Base-by-base conservation (phyloP, 2,888 invertebrate genomes). In the Malthinus flaveolus region DNA sequence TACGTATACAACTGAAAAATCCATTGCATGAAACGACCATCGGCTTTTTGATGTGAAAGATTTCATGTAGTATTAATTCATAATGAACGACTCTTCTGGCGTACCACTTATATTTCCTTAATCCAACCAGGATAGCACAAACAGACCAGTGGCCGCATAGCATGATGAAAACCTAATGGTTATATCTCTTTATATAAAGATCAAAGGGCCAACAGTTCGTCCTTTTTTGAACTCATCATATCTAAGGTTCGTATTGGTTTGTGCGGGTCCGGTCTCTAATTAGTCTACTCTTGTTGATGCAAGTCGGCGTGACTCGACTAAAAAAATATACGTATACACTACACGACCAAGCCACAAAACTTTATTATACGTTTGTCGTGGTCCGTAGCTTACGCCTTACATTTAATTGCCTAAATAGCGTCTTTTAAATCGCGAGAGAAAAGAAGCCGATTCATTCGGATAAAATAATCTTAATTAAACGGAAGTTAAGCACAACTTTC, bases 161-260 rank as follows among this genome's bases (percentile, higher is more conserved):
- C 73, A 74, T 75, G 78, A 77, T 78, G 77, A 78, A 77, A 78
- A 77, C 78, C 77, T 78, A 78, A 78, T 78, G 79, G 78, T 78
- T 78, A 78, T 78, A 75, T 78, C 78, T 77, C 78, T 78, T 77
- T 75, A 76, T 76, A 72, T 73, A 66, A 72, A 77, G 78, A 77
- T 78, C 77, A 78, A 77, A 77, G 78, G 75, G 69, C 73, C 63
- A 63, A 64, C 61, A 65, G 66, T 68, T 68, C 67, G 68, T 68
- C 68, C 70, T 69, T 68, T 70, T 71, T 68, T 63, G 69, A 71
- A 73, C 74, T 74, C 75, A 73, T 74, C 75, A 73, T 73, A 74
- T 73, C 74, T 72, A 69, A 73, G 74, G 73, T 72, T 69, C 63
- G 65, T 68, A 72, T 74, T 72, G 73, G 73, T 72, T 73, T 73